Percentiles rank a stretch among this genome's conserved stretches.
Evolutionary conservation across 2,113 vertebrate genomes (phyloP).

Genomic region (Engraulis encrasicolus): DNA sequence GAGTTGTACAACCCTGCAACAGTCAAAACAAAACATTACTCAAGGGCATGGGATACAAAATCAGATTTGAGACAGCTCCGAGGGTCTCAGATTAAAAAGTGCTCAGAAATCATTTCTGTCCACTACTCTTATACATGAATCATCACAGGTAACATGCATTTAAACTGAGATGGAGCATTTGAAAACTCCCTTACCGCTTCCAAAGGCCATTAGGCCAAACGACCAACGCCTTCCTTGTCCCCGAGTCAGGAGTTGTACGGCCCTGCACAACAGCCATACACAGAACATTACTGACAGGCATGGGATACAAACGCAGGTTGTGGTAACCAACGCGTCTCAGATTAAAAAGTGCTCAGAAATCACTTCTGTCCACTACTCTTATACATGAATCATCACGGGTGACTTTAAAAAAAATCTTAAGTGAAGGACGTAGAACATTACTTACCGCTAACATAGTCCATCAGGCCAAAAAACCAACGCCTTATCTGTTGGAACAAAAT

Average conservation of each 20-base stretch:
- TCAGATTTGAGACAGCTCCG: neutral
- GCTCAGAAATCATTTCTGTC: constrained; percentile 78
- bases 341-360: constrained; percentile 69
- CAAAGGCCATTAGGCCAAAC: neutral
- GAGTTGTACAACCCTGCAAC: neutral
- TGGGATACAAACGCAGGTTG: neutral
- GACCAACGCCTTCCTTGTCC: no score
- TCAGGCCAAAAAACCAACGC: neutral
- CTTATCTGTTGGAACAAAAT: neutral
- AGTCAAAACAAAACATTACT: neutral
- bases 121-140: constrained; percentile 73
- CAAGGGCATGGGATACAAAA: neutral
- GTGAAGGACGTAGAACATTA: no score
- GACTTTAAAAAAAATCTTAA: neutral
- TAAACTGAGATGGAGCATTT: neutral
- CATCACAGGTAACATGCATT: constrained; percentile 57
- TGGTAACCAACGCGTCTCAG: constrained; percentile 59
- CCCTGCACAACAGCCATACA: neutral
- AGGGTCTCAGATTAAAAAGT: constrained; percentile 61
- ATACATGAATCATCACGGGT: constrained; percentile 61
- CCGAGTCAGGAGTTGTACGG: no score
- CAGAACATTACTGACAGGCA: neutral
- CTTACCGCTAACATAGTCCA: neutral
- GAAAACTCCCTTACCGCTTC: neutral
- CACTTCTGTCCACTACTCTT: constrained; percentile 80